Base-by-base conservation (phyloP, 2,113 vertebrate genomes). In the Ageneiosus marmoratus region DNA sequence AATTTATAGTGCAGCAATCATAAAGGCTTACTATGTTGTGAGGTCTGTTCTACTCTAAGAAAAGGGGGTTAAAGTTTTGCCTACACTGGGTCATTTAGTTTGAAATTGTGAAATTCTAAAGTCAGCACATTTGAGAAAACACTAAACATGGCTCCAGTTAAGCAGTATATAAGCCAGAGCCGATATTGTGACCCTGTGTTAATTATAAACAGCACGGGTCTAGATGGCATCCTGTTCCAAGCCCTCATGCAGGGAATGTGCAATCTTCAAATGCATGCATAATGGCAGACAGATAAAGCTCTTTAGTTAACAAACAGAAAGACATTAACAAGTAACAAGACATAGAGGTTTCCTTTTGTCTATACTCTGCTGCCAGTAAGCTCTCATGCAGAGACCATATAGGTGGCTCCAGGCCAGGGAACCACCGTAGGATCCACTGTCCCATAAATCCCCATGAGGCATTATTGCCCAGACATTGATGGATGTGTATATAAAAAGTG, bases 61-160 rank as follows among this genome's bases (percentile, higher is more conserved):
- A 83, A 77, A 74, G 44, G 55, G 34, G 27, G 73, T 34, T 12
- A 72, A 83, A 29, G 29, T 80, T 48, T 69, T 50, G 73, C 70
- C 77, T 70, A 79, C 50, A 63, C 27, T 82, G 74, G 67, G 55
- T 6, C 50, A 82, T 88, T 85, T 79, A 82, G 77, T 79, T 87
- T 82, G 67, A 72, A 81, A 85, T 88, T 83, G 85, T 87, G 53
- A 85, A 87, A 78, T 69, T 60, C 55, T 69, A 60, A 73, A 84
- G 83, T 86, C 87, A 88, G 89, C 89, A 84, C 75, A 65, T 85
- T 85, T 82, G 32, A 80, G 70, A 86, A 60, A 46, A 62, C 51
- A 65, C 73, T 41, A 79, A 86, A 83, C 67, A 60, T 87, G 85
- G 75, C 78, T 89, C 20, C 5, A 85, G 83, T 89, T 88, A 86